phyloP scores from a whole-genome alignment of 2,888 invertebrate species.

The Athrips mouffetella region DNA sequence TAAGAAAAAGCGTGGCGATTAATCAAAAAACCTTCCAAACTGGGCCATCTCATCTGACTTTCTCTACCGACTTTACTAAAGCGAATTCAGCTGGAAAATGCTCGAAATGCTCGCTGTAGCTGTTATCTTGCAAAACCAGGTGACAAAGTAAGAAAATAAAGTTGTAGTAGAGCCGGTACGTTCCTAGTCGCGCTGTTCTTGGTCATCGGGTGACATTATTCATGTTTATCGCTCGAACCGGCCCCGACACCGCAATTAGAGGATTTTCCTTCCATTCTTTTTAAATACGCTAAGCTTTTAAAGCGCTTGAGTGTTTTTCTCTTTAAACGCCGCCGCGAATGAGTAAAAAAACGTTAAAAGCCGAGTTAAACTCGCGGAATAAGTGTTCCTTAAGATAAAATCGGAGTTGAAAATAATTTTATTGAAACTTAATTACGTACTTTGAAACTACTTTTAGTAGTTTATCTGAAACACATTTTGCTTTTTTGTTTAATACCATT shows the following conservation, averaged over 20 bases:
- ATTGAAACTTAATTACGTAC: no score
- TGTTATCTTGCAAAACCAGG: slow-evolving; percentile 62
- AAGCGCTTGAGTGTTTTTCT: slow-evolving; percentile 26
- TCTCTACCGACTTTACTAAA: slow-evolving; percentile 12
- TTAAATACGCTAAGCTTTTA: slow-evolving; percentile 44
- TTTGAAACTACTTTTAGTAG: no score
- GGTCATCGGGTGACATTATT: slow-evolving; percentile 70
- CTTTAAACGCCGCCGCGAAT: slow-evolving; percentile 12
- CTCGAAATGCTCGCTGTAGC: slow-evolving; percentile 21
- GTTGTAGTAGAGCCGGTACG: slow-evolving; percentile 35
- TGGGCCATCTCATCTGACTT: slow-evolving; percentile 20
- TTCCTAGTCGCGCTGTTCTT: slow-evolving; percentile 36
- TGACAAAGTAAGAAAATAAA: slow-evolving; percentile 69
- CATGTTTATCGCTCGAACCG: slow-evolving; percentile 65
- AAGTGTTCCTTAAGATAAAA: no score
- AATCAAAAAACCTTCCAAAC: slow-evolving; percentile 38
- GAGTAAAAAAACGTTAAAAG: neutral
- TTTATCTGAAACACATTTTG: no score
- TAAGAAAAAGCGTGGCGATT: slow-evolving; percentile 34
- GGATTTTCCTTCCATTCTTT: slow-evolving; percentile 47
- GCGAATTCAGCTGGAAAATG: slow-evolving; percentile 29
- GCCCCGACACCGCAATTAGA: slow-evolving; percentile 67
- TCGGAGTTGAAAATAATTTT: no score
- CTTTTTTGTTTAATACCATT: no score
- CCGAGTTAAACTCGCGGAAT: neutral